A percentile compares a stretch with the other conserved stretches of the same genome.
These are phyloP conservation scores for Carcharodon carcharias DNA, from an alignment of 2,797 vertebrate genomes.

Conservation along the genomic window DNA sequence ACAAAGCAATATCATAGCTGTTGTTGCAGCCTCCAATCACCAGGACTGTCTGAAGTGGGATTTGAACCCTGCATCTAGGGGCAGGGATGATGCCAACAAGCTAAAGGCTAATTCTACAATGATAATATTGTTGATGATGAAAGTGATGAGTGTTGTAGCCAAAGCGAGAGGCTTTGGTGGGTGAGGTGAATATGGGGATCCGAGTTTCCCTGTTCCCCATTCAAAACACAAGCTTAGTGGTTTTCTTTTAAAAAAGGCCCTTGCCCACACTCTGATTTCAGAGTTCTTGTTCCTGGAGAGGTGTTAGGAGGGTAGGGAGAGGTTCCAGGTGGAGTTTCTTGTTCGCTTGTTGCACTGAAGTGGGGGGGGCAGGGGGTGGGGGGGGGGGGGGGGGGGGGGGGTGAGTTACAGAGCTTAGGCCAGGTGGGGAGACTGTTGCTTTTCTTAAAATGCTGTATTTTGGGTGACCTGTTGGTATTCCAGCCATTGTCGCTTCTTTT, in stretches of 20 bases:
- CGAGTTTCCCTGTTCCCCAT: too few relatives aligned
- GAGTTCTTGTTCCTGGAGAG: background rate
- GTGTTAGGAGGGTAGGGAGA: background rate
- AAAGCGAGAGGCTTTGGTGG: background rate
- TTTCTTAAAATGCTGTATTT: background rate
- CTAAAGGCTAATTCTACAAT: background rate
- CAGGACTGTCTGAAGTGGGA: background rate
- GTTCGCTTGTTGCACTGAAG: background rate
- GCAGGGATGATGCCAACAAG: background rate
- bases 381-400: too few relatives aligned
- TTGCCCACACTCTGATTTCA: background rate
- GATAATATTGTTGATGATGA: background rate
- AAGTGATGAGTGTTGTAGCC: background rate
- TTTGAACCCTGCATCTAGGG: background rate
- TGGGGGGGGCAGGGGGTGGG: too few relatives aligned
- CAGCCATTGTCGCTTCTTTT: background rate
- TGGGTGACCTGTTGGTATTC: background rate
- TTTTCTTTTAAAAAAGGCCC: background rate
- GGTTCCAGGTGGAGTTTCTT: background rate
- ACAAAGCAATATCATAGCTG: background rate
- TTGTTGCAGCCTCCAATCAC: background rate
- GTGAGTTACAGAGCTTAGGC: background rate
- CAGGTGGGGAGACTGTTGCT: background rate
- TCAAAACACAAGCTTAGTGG: background rate
- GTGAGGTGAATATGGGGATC: background rate